Evolutionary conservation across 2,888 invertebrate species (phyloP).

Genomic region (Bellardia bayeri): DNA sequence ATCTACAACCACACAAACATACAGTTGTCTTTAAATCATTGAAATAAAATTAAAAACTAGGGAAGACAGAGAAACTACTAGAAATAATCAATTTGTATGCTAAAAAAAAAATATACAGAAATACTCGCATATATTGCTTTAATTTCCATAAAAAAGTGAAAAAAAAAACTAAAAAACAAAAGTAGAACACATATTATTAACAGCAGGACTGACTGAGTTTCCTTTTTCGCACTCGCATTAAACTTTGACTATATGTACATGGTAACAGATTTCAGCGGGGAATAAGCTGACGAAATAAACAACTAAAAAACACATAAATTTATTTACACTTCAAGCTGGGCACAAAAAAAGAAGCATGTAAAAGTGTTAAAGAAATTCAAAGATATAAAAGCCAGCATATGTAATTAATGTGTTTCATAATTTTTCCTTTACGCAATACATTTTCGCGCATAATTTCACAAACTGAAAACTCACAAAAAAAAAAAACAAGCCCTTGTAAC

Average conservation of each 20-base stretch:
- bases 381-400: constrained; percentile 33
- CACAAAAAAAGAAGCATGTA: neutral
- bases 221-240: constrained; percentile 26
- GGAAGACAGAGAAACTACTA: neutral
- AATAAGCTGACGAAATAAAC: constrained; percentile 18
- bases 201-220: constrained; percentile 29
- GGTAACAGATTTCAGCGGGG: constrained; percentile 54
- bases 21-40: constrained; percentile 12
- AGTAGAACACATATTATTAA: constrained; percentile 38
- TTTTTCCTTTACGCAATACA: constrained; percentile 50
- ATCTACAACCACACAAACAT: neutral
- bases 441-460: constrained; percentile 43
- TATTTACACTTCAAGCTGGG: constrained; percentile 48
- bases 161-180: constrained; percentile 9
- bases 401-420: constrained; percentile 44
- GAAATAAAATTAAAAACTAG: neutral
- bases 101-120: neutral
- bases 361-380: constrained; percentile 38
- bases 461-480: neutral
- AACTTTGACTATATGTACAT: constrained; percentile 10
- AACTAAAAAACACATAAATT: constrained; percentile 17
- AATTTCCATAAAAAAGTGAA: constrained; percentile 26
- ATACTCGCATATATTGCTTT: constrained; percentile 39
- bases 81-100: constrained; percentile 39
- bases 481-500: constrained; percentile 39